Percentiles rank a stretch among this genome's conserved stretches.
These are phyloP conservation scores for Dipodomys stephensi DNA, from an alignment of 2,113 vertebrate genomes.

Conservation along the genomic window DNA sequence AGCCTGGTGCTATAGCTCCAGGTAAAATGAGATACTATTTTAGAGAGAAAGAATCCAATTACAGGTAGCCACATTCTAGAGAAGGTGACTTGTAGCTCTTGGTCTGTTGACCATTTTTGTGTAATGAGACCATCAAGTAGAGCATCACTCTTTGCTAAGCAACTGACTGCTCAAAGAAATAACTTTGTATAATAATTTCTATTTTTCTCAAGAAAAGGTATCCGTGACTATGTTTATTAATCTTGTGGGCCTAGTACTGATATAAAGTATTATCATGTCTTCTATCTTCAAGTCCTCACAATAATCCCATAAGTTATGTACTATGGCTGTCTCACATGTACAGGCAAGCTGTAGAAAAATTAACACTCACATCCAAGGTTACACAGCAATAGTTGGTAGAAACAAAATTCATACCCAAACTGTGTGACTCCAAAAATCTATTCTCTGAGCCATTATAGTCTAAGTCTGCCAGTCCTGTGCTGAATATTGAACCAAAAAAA, in stretches of 20 bases:
- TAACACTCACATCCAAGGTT: neutral
- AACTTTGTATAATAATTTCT: neutral
- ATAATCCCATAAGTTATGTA: neutral
- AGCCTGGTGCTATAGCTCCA: neutral
- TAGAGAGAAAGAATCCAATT: neutral
- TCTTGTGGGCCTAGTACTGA: neutral
- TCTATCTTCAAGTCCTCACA: neutral
- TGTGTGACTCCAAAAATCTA: neutral
- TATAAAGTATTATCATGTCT: neutral
- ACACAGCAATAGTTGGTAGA: neutral
- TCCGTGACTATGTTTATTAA: neutral
- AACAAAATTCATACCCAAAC: neutral
- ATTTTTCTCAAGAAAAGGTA: constrained; percentile 44
- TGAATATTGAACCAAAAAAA: neutral
- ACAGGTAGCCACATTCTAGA: neutral
- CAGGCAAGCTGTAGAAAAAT: neutral
- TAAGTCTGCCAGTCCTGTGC: too few species aligned
- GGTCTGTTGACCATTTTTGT: rapidly evolving
- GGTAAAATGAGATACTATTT: neutral
- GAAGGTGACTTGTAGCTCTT: neutral
- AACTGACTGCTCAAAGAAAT: neutral
- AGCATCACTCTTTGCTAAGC: neutral
- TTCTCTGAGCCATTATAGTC: neutral
- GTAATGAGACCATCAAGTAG: too few species aligned
- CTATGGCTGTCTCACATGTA: neutral